Base-by-base conservation (phyloP, 2,888 invertebrate species). In the Lasius platythorax region DNA sequence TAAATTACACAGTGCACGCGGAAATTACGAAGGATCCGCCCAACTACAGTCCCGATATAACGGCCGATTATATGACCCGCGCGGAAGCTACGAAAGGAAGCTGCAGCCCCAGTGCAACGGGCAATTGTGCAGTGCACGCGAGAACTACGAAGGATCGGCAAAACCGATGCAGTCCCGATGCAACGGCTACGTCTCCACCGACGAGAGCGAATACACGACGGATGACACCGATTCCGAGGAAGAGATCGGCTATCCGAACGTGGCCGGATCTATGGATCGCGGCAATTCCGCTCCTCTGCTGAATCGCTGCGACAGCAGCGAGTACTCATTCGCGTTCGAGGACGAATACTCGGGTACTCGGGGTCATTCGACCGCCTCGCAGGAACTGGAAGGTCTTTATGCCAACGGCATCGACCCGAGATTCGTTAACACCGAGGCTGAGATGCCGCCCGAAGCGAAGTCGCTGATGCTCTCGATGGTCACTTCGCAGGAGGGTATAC, bases 401-500 rank as follows among this genome's bases (percentile, higher is more conserved):
- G 50, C 78, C 67, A 86, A 88, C 43, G 87, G 85, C 33, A 23
- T 30, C 30, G 84, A 87, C 0, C 61, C 43, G 9, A 90, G 89
- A 56, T 91, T 83, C 66, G n/a, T 84, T n/a, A 88, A 92, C 64
- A 85, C 86, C 0, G 92, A 92, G 4, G 46, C 88, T 4, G 90
- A 91, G 2, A 76, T 90, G 11, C 87, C 88, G 0, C 64, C 73
- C 4, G 89, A 92, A 28, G 87, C 88, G 0, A 93, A 93, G 43
- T 91, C 93, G 0, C 84, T 92, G 43, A 85, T 92, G 33, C 83
- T 94, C 8, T 93, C 94, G 12, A 93, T 92, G 89, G 87, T 94
- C 8, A 91, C 93, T 9, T 93, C 93, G 3, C 92, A 94, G 67
- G 93, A 92, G 1, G 92, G 93, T 37, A 93, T 94, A 67, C 78